These are phyloP conservation scores for Antrozous pallidus DNA, from an alignment of 2,797 vertebrate genomes.

Conservation along the genomic window DNA sequence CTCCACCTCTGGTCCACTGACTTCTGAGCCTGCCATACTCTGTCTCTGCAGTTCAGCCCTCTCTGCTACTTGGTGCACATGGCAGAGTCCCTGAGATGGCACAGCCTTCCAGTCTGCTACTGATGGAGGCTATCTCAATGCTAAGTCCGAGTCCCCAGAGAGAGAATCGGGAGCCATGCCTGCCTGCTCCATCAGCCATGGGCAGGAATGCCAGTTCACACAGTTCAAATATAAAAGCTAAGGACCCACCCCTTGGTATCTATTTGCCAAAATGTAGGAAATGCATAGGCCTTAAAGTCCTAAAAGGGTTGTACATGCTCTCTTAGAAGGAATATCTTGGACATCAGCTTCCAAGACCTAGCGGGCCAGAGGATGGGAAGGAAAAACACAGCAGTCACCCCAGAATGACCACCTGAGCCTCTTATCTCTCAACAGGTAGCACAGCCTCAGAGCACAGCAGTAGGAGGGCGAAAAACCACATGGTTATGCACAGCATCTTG, in stretches of 20 bases:
- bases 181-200: neutral
- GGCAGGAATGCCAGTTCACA: neutral
- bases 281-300: neutral
- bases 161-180: neutral
- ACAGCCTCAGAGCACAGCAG: neutral
- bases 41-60: neutral
- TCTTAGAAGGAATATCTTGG: neutral
- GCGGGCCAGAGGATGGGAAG: neutral
- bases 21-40: neutral
- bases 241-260: neutral
- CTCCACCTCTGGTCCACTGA: no score
- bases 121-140: neutral
- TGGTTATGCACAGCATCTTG: fast-evolving
- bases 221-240: neutral
- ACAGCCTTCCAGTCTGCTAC: neutral
- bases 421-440: neutral
- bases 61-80: neutral
- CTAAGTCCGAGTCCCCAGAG: neutral
- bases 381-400: neutral
- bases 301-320: no score
- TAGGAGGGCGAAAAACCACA: neutral
- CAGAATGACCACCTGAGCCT: neutral
- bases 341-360: neutral
- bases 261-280: neutral
- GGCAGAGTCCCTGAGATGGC: neutral